phyloP scores from a whole-genome alignment of 2,113 vertebrate species.

The Hemichromis elongatus region DNA sequence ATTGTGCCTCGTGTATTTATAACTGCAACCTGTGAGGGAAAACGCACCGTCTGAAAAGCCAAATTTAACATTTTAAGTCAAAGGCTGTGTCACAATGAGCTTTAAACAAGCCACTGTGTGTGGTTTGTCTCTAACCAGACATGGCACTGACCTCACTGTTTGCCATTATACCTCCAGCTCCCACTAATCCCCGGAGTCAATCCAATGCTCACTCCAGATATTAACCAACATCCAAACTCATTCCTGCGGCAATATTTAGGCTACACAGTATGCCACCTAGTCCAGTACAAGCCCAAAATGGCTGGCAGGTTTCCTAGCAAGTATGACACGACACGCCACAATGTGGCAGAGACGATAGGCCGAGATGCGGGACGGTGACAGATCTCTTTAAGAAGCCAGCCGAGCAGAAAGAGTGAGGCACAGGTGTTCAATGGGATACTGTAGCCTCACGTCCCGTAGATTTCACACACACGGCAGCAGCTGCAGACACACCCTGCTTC shows the following conservation, averaged over 20 bases:
- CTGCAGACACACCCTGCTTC: slow-evolving; percentile 43
- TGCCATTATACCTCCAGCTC: background rate
- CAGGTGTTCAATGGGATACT: slow-evolving; percentile 73
- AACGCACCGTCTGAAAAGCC: background rate
- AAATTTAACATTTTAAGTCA: background rate
- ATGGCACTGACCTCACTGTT: background rate
- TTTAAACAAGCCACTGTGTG: background rate
- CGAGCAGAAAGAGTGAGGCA: slow-evolving; percentile 63
- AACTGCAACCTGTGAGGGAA: background rate
- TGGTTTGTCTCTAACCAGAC: background rate
- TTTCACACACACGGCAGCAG: slow-evolving; percentile 31
- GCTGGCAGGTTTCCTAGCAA: slow-evolving; percentile 40
- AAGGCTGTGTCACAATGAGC: background rate
- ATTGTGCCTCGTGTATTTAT: slow-evolving; percentile 16
- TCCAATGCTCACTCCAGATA: background rate
- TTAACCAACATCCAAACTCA: slow-evolving; percentile 2
- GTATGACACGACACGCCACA: slow-evolving; percentile 27
- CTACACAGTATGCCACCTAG: background rate
- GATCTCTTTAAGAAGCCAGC: slow-evolving; percentile 61
- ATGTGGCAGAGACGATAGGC: slow-evolving; percentile 17
- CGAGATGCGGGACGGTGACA: slow-evolving; percentile 53
- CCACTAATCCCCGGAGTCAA: background rate
- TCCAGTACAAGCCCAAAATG: background rate
- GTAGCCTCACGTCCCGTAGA: slow-evolving; percentile 48
- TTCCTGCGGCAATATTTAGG: slow-evolving; percentile 15